Percentiles rank a stretch among this genome's conserved stretches.
These are phyloP conservation scores for Psix sp. DNA, from an alignment of 1,140 invertebrate genomes.

Conservation along the genomic window DNA sequence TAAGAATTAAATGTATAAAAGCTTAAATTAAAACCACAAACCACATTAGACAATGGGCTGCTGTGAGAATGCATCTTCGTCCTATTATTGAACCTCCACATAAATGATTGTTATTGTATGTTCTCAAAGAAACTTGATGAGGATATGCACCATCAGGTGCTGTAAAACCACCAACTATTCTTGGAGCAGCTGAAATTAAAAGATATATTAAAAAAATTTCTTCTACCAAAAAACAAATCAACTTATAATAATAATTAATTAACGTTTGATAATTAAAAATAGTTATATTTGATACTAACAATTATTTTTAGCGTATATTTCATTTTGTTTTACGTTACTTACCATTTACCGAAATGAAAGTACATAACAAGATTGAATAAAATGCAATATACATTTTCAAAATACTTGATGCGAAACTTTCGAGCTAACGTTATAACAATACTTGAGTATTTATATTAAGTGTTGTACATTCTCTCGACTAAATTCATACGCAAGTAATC, in stretches of 20 bases:
- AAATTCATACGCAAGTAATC: not conserved
- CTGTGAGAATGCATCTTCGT: conserved; percentile 75
- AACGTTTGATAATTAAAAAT: too few relatives aligned
- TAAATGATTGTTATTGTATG: conserved; percentile 60
- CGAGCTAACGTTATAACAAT: not conserved
- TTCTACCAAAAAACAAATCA: not conserved
- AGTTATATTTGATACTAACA: too few relatives aligned
- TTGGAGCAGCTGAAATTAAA: not conserved
- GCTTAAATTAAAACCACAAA: conserved; percentile 17
- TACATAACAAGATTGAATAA: too few relatives aligned
- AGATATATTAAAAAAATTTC: not conserved
- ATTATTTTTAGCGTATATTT: too few relatives aligned
- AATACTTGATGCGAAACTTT: not conserved
- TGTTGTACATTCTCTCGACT: not conserved
- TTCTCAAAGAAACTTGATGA: conserved; percentile 73
- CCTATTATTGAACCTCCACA: conserved; percentile 79
- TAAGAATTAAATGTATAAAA: too few relatives aligned
- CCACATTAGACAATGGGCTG: conserved; percentile 75
- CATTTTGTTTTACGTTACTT: too few relatives aligned
- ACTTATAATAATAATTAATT: not conserved
- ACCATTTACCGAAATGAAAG: too few relatives aligned
- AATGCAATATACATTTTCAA: not conserved
- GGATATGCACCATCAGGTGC: conserved; percentile 69
- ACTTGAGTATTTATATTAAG: not conserved
- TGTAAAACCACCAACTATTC: conserved; percentile 60